Evolutionary conservation across 2,888 invertebrate species (phyloP), one percentile per base, ranked within the genome.

Genomic region (Cephus nigrinus): DNA sequence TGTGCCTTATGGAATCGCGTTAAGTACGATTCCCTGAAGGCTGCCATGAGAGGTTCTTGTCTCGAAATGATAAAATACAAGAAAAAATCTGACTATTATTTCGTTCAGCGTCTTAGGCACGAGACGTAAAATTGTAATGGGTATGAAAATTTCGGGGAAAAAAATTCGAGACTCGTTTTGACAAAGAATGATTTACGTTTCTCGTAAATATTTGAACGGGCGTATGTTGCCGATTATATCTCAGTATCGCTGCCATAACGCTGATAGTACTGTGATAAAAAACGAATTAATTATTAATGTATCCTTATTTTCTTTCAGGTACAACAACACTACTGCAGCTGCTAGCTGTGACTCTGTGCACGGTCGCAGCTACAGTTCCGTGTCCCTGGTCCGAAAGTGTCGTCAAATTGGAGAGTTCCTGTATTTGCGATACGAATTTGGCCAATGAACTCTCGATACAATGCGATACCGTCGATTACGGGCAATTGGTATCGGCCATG

Each of bases 391-490:
- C 87, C 31, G 93, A 94, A 79, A 94, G 95, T 81, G 93, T 95
- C 34, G 93, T 94, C 74, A 95, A 95, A 80, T 93, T 98, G 80
- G 96, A 97, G 88, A 94, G 96, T 75, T 95, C 96, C 73, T 98
- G 98, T 91, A 94, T 97, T 80, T 98, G 98, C 92, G 97, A 97
- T 81, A 95, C 96, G 91, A 97, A 97, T 90, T 93, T 97, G 81
- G 97, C 96, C 72, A 94, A 95, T 85, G 97, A 97, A 90, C 93
- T 98, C 23, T 97, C 97, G 55, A 96, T 98, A 82, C 97, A 98
- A 92, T 98, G 97, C 92, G 97, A 97, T 92, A 96, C 96, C 94
- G 97, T 97, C 79, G 95, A 97, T 88, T 97, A 96, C 91, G 92
- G 94, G 73, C 93, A 94, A 82, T 93, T 98, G n/a, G 90, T 97